Conservation (phyloP, 2,113 vertebrate genomes). For the Noturus placidus region DNA sequence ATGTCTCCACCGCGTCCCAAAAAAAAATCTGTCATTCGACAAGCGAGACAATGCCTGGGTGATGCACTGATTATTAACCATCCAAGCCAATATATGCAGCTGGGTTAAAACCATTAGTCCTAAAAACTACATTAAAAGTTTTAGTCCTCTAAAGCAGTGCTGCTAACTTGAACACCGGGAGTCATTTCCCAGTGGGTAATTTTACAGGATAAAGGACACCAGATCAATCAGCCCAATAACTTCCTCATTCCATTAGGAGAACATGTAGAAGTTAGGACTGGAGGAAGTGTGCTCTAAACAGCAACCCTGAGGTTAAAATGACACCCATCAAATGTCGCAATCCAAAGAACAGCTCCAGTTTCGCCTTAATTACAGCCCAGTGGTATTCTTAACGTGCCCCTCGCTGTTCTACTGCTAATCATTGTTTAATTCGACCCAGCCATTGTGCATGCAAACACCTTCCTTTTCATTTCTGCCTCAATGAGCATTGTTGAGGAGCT, state of each 20-base stretch:
- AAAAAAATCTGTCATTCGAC: conserved; percentile 20
- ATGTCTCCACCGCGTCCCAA: conserved; percentile 5
- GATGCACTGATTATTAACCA: background rate
- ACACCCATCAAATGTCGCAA: conserved; percentile 18
- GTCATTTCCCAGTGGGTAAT: conserved; percentile 18
- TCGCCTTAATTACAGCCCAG: conserved; percentile 48
- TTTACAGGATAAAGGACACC: background rate
- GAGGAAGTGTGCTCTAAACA: conserved; percentile 19
- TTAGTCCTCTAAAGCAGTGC: background rate
- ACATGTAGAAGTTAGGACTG: conserved; percentile 13
- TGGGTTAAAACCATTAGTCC: background rate
- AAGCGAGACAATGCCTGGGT: background rate
- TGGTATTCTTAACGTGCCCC: conserved; percentile 33
- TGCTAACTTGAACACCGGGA: conserved; percentile 5
- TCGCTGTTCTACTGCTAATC: conserved; percentile 41
- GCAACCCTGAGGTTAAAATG: background rate
- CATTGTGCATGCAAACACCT: conserved; percentile 47
- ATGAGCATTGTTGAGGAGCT: conserved; percentile 35
- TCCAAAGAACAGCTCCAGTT: conserved; percentile 31
- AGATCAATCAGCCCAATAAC: conserved; percentile 12
- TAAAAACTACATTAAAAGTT: conserved; percentile 8
- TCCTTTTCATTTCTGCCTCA: conserved; percentile 42
- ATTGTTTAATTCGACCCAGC: conserved; percentile 40
- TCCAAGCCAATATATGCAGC: background rate
- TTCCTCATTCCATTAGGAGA: conserved; percentile 26